Conservation (phyloP, 2,888 invertebrate genomes). For the Synergus gifuensis region DNA sequence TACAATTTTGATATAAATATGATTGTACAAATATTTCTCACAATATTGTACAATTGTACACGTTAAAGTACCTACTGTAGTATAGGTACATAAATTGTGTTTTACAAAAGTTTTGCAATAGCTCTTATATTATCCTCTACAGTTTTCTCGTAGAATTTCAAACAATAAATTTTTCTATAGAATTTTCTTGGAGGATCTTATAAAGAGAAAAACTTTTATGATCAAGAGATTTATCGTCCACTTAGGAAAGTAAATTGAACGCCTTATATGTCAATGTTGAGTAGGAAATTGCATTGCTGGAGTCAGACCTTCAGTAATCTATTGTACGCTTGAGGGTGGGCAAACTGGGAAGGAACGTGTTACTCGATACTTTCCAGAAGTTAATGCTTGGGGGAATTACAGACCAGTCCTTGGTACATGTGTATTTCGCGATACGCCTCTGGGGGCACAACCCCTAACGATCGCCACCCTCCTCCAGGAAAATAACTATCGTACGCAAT, state of each 20-base stretch:
- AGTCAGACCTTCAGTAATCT: conserved; percentile 16
- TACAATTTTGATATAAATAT: too few species aligned
- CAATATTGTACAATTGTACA: background rate
- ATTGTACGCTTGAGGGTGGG: conserved; percentile 38
- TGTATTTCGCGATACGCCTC: conserved; percentile 38
- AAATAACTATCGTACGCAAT: conserved; percentile 69
- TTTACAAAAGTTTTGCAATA: too few species aligned
- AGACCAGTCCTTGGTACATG: conserved; percentile 49
- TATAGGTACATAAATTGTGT: too few species aligned
- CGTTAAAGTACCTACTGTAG: too few species aligned
- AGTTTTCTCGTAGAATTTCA: too few species aligned
- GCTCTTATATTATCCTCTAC: too few species aligned
- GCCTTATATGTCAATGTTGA: conserved; percentile 22
- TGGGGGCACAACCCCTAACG: conserved; percentile 21
- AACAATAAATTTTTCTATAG: too few species aligned
- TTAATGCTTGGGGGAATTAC: conserved; percentile 62
- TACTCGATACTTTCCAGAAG: conserved; percentile 58
- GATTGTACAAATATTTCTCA: background rate
- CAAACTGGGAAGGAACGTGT: conserved; percentile 21
- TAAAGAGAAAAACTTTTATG: background rate
- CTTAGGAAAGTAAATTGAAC: conserved; percentile 3
- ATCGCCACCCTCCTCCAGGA: conserved; percentile 51
- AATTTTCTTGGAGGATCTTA: too few species aligned
- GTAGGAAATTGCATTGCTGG: conserved; percentile 28
- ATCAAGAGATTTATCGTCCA: background rate